A percentile compares a stretch with the other conserved stretches of the same genome.
phyloP scores from a whole-genome alignment of 30 jellyfish, hydroid and myxozoan species.

The Chironex yamaguchii region DNA sequence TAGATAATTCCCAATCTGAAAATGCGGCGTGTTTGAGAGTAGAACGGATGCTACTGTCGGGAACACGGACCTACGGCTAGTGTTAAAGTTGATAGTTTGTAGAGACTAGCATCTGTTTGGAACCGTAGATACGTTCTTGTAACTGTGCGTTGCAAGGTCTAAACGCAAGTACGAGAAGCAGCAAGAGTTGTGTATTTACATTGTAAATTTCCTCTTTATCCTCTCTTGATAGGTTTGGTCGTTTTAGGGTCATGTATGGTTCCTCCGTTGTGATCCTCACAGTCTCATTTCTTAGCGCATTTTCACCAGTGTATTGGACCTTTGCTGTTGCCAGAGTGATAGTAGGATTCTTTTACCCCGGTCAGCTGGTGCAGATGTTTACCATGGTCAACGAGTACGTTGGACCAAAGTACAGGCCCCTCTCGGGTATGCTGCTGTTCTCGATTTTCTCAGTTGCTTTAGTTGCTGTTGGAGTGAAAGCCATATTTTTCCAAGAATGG shows the following conservation, averaged over 20 bases:
- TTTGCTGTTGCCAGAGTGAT: conserved; percentile 47
- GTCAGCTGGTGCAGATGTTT: conserved; percentile 76
- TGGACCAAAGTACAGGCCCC: conserved; percentile 81
- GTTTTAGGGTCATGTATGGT: conserved; percentile 68
- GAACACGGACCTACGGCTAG: no score
- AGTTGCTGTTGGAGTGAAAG: conserved; percentile 72
- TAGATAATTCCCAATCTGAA: no score
- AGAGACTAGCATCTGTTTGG: no score
- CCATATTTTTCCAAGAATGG: conserved; percentile 85
- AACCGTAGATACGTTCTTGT: no score
- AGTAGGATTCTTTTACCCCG: conserved; percentile 88
- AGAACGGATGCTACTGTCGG: no score
- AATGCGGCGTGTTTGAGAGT: no score
- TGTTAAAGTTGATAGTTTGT: no score
- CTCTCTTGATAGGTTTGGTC: conserved; percentile 73
- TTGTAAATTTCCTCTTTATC: no score
- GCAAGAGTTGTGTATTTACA: no score
- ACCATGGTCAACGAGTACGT: conserved; percentile 79
- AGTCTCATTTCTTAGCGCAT: conserved; percentile 70
- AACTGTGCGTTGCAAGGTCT: no score
- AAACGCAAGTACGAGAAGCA: no score
- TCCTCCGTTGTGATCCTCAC: conserved; percentile 54
- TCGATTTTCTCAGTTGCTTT: conserved; percentile 67
- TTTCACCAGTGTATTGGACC: conserved; percentile 62
- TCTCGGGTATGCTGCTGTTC: conserved; percentile 77